Evolutionary conservation across 2,888 invertebrate species (phyloP).

Genomic region (Cryptocheilus praepositus): DNA sequence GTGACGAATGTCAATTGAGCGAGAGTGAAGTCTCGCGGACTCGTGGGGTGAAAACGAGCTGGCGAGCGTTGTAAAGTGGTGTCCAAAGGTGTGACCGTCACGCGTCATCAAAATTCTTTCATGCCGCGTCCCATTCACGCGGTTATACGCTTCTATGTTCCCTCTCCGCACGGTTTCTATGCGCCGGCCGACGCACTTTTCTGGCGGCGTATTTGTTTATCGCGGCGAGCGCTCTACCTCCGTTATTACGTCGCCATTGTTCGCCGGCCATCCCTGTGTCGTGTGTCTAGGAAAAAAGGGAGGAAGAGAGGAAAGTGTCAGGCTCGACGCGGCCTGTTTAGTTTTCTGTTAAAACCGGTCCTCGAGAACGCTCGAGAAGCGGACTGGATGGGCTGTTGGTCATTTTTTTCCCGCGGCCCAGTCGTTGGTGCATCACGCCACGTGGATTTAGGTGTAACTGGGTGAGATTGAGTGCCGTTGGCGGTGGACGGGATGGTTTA

Average conservation of each 20-base stretch:
- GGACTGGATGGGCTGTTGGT: too few species aligned
- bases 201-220: conserved; percentile 2
- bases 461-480: too few species aligned
- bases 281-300: conserved; percentile 31
- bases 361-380: conserved; percentile 9
- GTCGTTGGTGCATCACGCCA: too few species aligned
- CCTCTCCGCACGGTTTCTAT: conserved; percentile 31
- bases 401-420: too few species aligned
- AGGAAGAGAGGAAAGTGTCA: not conserved
- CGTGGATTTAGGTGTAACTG: too few species aligned
- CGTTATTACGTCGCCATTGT: conserved; percentile 36
- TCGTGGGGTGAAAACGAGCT: too few species aligned
- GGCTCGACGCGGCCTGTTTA: conserved; percentile 29
- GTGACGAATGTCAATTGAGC: conserved; percentile 11
- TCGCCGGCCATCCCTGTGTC: conserved; percentile 18
- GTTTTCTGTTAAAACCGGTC: conserved; percentile 43
- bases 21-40: too few species aligned
- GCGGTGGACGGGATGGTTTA: too few species aligned
- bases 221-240: conserved; percentile 13
- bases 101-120: conserved; percentile 46
- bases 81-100: conserved; percentile 35
- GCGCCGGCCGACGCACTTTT: not conserved
- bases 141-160: conserved; percentile 39
- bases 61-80: conserved; percentile 17
- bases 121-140: conserved; percentile 33